Base-by-base conservation (phyloP, 1,140 invertebrate species). In the Drosophila biarmipes region DNA sequence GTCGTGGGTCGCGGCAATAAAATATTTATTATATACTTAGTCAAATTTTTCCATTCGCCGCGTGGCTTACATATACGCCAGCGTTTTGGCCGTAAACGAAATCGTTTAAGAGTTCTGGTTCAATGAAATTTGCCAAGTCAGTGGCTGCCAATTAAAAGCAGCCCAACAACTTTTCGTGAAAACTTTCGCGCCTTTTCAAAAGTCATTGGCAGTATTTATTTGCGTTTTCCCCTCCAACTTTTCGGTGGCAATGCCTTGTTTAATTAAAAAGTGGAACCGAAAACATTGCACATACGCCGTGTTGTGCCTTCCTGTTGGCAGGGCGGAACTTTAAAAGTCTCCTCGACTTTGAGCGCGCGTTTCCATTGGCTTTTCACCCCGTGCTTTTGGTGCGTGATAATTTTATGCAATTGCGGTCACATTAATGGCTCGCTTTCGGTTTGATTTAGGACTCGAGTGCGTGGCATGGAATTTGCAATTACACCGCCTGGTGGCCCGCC, bases 391-490 rank as follows among this genome's bases (percentile, higher is more conserved):
- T 73, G 79, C 79, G 84, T 89, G 84, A 87, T 79, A 76, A 82
- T 71, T 89, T 75, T 77, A 74, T 79, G 79, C 84, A 79, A 87
- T 84, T 84, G 75, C 53, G 82, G 74, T 52, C 78, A 78, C 79
- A 87, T 78, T 87, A 87, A 76, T 67, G 84, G 78, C 79, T 87
- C 85, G 84, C 56, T 69, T 66, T 56, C 79, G 63, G 75, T 84
- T 87, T 87, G 84, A 87, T 87, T 89, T 89, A 87, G 72, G 67
- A 59, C 63, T 55, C 45, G 17, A 84, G 71, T 76, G 79, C 74
- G 79, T 87, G 84, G 84, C 57, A 48, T 71, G 79, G 84, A 84
- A 87, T 87, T 84, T 75, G 75, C 75, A 87, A 87, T 87, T 84
- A 84, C 71, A 38, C 51, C 46, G 53, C 59, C 46, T 48, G 64